Percentiles rank a stretch among this genome's conserved stretches.
Evolutionary conservation across 2,888 invertebrate species (phyloP).

Genomic region (Diplolepis rosae): DNA sequence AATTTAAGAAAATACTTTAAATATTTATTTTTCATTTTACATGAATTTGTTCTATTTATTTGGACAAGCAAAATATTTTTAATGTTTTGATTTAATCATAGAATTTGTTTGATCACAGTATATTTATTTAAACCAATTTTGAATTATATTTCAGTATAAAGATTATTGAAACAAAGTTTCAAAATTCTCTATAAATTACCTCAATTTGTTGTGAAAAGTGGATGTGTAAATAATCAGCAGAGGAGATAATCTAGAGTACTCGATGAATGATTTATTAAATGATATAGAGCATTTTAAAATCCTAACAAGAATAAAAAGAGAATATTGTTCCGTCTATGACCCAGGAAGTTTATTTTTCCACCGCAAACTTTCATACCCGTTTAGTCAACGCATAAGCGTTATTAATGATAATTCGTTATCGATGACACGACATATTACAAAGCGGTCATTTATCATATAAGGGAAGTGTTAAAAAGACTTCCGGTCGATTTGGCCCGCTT

Average conservation of each 20-base stretch:
- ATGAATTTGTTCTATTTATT: too few relatives aligned
- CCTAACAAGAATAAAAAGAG: neutral
- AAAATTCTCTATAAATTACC: neutral
- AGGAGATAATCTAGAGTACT: neutral
- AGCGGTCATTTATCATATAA: conserved; percentile 24
- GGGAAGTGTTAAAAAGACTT: neutral
- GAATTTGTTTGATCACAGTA: too few relatives aligned
- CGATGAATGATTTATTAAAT: conserved; percentile 7
- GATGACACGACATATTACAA: conserved; percentile 15
- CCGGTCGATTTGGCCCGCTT: neutral
- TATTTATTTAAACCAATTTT: too few relatives aligned
- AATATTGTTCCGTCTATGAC: neutral
- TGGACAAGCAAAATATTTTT: too few relatives aligned
- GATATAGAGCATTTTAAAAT: conserved; percentile 7
- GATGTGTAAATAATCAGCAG: neutral
- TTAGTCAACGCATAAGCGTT: conserved; percentile 10
- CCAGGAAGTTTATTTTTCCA: conserved; percentile 22
- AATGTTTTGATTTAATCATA: too few relatives aligned
- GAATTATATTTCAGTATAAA: too few relatives aligned
- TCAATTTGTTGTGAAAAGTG: neutral
- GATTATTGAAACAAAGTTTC: too few relatives aligned
- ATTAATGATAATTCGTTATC: conserved; percentile 29
- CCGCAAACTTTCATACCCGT: neutral
- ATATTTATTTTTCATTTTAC: too few relatives aligned
- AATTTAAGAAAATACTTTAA: too few relatives aligned